These are phyloP conservation scores for Spondyliosoma cantharus DNA, from an alignment of 2,797 vertebrate genomes.

Conservation along the genomic window DNA sequence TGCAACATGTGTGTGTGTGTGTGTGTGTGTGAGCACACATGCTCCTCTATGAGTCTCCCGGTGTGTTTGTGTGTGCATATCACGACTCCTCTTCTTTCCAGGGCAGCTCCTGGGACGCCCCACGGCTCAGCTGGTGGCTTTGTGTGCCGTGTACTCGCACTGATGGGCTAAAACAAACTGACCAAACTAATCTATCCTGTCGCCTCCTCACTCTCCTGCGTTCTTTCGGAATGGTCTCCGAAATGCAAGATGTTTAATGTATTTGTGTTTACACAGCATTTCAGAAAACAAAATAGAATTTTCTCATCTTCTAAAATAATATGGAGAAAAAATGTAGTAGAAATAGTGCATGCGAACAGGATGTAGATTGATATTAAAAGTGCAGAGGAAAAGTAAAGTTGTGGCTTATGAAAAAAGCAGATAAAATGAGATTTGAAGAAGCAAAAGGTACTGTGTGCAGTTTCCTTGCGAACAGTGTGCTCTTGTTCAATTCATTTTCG, in stretches of 20 bases:
- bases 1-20: no score
- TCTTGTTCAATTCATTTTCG: background rate
- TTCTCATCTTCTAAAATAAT: background rate
- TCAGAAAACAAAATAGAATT: background rate
- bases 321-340: background rate
- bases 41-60: background rate
- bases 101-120: slow-evolving; percentile 32
- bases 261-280: background rate
- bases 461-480: background rate
- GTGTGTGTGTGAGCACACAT: background rate
- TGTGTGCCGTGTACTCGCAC: slow-evolving; percentile 21
- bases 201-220: background rate
- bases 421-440: background rate
- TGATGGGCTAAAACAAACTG: slow-evolving; percentile 35
- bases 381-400: background rate
- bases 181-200: slow-evolving; percentile 30
- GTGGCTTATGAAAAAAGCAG: background rate
- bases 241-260: background rate
- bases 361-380: background rate
- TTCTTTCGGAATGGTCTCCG: slow-evolving; percentile 18
- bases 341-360: background rate
- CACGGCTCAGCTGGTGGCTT: slow-evolving; percentile 35
- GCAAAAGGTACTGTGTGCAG: background rate
- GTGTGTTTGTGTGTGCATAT: slow-evolving; percentile 36
- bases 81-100: slow-evolving; percentile 18